Evolutionary conservation across 2,113 vertebrate genomes (phyloP), one percentile per base, ranked within the genome.

Genomic region (Paraplagusia blochii): DNA sequence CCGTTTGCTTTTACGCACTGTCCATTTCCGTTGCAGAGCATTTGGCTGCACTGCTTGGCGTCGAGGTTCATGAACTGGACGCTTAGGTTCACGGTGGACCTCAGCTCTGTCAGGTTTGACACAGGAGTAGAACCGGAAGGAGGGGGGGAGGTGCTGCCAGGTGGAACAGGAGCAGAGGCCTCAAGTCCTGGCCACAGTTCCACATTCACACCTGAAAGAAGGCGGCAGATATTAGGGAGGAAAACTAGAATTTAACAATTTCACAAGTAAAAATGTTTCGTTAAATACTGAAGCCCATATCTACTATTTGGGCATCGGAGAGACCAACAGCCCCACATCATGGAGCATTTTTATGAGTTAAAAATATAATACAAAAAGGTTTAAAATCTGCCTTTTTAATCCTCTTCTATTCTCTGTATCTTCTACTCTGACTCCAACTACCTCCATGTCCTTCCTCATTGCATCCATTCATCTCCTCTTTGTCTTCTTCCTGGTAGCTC

Each of bases 1-100:
- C 77, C 87, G 0, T 74, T 66, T 12, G 56, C 66, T 0, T 85
- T 22, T 13, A 72, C 66, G 0, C 95, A 95, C 9, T 55, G 75
- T 0, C 94, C 93, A 0, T 81, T 91, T 47, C 89, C 84, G 9
- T 83, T 89, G 66, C 95, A 97, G 0, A 45, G 88, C 8, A 65
- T 74, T 0, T 79, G 79, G 58, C 76, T 85, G 66, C 95, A 97
- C 0, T 83, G 72, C 42, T 74, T 36, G 0, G 80, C 67, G 1
- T 88, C 85, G 64, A 92, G 47, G 11, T 89, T 80, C 46, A 63
- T 77, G 3, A 68, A 71, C 0, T 72, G 48, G 17, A 63, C 19
- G 10, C 71, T 71, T 7, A 35, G 47, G 1, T 76, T 66, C 11
- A 59, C 8, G 29, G 74, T 58, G 18, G 58, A 11, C 38, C 11